Percentiles rank a stretch among this genome's conserved stretches.
Evolutionary conservation across 2,797 vertebrate genomes (phyloP).

Genomic region (Enteromius unitaeniatus): DNA sequence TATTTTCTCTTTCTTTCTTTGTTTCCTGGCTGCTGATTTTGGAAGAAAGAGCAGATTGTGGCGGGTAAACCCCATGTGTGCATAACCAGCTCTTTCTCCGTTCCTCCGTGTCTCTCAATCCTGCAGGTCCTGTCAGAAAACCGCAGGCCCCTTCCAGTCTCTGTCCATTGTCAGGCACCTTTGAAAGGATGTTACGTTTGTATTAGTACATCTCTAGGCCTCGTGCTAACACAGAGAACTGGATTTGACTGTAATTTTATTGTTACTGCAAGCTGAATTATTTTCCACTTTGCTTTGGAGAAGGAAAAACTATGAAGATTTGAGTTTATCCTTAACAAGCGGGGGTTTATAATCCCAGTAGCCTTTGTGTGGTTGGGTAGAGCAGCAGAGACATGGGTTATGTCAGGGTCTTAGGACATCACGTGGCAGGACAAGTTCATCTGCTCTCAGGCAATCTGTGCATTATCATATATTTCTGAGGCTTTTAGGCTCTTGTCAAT

Average conservation of each 20-base stretch:
- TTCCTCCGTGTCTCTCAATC: background rate
- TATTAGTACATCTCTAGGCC: background rate
- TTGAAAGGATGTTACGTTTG: background rate
- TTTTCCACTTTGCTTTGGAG: conserved; percentile 33
- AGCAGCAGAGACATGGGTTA: conserved; percentile 14
- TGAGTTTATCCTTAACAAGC: conserved; percentile 57
- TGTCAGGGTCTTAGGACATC: background rate
- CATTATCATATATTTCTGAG: conserved; percentile 26
- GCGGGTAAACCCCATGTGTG: background rate
- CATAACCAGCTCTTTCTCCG: conserved; percentile 2
- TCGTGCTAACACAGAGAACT: background rate
- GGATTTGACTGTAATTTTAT: background rate
- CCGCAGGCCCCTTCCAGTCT: conserved; percentile 1
- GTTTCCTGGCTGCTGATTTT: conserved; percentile 16
- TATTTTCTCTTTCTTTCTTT: conserved; percentile 11
- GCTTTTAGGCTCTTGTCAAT: conserved; percentile 31
- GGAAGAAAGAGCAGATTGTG: conserved; percentile 21
- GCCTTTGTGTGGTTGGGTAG: conserved; percentile 32
- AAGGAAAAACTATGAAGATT: conserved; percentile 50
- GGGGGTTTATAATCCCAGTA: conserved; percentile 60
- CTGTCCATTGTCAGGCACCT: background rate
- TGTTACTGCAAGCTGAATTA: conserved; percentile 41
- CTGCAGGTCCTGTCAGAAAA: background rate
- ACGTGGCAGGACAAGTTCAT: conserved; percentile 36
- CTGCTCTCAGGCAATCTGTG: conserved; percentile 25